Base-by-base conservation (phyloP, 2,888 invertebrate genomes). In the Synergus gifuensis region DNA sequence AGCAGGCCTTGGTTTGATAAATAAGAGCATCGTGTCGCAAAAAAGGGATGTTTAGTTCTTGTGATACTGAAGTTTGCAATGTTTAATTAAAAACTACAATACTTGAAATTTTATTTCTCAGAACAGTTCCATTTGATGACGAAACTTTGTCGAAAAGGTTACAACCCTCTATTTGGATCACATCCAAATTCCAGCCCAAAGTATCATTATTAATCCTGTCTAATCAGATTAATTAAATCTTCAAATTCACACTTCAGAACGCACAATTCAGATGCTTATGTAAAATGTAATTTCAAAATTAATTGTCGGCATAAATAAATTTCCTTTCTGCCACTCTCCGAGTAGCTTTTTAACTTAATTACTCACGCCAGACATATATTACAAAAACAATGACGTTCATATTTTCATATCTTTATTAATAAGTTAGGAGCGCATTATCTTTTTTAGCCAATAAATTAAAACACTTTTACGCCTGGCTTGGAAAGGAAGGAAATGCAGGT, bases 401-500 rank as follows among this genome's bases (percentile, higher is more conserved):
- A 46, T 67, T 46, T 46, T 66, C 44, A 14, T 42, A 67, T 22
- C 12, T 42, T n/a, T 46, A 46, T 18, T 18, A 67, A 62, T 62
- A 28, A 62, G 18, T 18, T 18, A 58, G 14, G 46, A 67, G 40
- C 12, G 7, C 49, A 36, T n/a, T 73, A 54, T 54, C 73, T 73
- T 54, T 73, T 40, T 54, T 54, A 14, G 22, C 73, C 73, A 36
- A 73, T 73, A 73, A 73, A 73, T 73, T 73, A 54, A 54, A 36
- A 69, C 69, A 54, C n/a, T 16, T 49, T 49, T 54, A 73, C 73
- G 54, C 73, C 73, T 73, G 36, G 14, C 46, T 28, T 54, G 54
- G 73, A 58, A 54, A 73, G 73, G 54, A 58, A 73, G 36, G 49
- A 54, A 73, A 73, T 58, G 73, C 73, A 73, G 54, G 36, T 54